These are phyloP conservation scores for Macrobrachium nipponense DNA, from an alignment of 1,140 invertebrate species.

Conservation along the genomic window DNA sequence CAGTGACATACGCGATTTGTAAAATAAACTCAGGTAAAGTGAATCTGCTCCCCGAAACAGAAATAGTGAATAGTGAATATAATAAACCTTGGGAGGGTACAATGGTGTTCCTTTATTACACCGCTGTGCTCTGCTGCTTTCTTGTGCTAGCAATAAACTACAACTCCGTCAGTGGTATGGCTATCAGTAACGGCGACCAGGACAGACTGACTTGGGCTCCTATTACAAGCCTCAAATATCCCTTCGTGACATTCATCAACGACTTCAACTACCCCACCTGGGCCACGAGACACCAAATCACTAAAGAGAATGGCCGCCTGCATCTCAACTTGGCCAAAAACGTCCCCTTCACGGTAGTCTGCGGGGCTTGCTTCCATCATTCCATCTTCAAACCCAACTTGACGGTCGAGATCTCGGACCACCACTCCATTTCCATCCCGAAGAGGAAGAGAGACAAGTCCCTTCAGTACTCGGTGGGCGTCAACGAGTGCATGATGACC, in stretches of 20 bases:
- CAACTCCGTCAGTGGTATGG: too few relatives aligned
- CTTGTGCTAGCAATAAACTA: too few relatives aligned
- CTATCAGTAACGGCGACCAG: too few relatives aligned
- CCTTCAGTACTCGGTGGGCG: background rate
- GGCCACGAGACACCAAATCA: constrained; percentile 17
- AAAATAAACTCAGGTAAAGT: too few relatives aligned
- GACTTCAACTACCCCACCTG: constrained; percentile 16
- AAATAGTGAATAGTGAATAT: too few relatives aligned
- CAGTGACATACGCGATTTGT: too few relatives aligned
- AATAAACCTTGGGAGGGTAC: too few relatives aligned
- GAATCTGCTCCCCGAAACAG: too few relatives aligned
- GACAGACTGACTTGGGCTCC: too few relatives aligned
- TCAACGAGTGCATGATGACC: constrained; percentile 24
- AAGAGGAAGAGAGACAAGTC: constrained; percentile 4
- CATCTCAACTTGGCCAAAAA: constrained; percentile 13
- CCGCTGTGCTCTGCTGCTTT: too few relatives aligned
- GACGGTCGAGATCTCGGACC: constrained; percentile 14
- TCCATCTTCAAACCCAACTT: constrained; percentile 1
- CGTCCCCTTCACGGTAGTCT: constrained; percentile 21
- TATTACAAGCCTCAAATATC: constrained; percentile 5
- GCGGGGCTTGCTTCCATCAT: constrained; percentile 27
- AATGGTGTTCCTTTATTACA: too few relatives aligned
- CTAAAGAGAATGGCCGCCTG: constrained; percentile 3
- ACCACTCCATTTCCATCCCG: background rate
- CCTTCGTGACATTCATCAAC: constrained; percentile 27